phyloP scores from a whole-genome alignment of 2,797 vertebrate species.

The Hypotaenidia philippensis region DNA sequence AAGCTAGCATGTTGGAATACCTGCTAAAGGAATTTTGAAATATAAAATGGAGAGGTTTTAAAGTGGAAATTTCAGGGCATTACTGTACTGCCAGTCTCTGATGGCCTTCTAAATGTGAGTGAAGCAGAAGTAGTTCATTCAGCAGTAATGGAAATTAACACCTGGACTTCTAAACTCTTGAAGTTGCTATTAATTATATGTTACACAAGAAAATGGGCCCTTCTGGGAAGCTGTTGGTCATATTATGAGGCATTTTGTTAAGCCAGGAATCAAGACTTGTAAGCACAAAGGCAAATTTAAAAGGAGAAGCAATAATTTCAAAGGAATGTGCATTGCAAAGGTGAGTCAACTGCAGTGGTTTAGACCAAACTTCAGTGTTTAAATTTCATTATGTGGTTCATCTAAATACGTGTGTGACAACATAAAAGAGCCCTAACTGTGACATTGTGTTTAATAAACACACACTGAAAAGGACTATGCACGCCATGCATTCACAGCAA shows the following conservation, averaged over 20 bases:
- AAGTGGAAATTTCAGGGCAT: background rate
- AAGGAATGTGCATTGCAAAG: background rate
- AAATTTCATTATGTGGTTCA: background rate
- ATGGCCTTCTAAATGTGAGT: background rate
- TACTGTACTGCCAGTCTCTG: accelerated
- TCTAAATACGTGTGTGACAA: background rate
- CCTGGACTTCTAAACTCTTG: background rate
- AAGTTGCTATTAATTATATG: background rate
- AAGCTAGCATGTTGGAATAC: background rate
- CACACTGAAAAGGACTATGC: background rate
- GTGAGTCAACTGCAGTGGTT: background rate
- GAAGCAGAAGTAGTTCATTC: background rate
- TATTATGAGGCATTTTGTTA: background rate
- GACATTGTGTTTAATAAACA: background rate
- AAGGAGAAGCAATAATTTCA: background rate
- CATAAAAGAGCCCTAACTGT: background rate
- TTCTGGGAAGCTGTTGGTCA: background rate
- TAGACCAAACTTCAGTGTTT: background rate
- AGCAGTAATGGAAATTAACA: background rate
- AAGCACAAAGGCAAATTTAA: background rate
- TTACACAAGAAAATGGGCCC: background rate
- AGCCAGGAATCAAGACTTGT: background rate
- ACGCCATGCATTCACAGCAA: background rate
- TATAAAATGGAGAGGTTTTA: background rate
- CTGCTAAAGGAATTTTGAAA: background rate